Conservation (phyloP, 2,113 vertebrate genomes). For the Anoura caudifer region DNA sequence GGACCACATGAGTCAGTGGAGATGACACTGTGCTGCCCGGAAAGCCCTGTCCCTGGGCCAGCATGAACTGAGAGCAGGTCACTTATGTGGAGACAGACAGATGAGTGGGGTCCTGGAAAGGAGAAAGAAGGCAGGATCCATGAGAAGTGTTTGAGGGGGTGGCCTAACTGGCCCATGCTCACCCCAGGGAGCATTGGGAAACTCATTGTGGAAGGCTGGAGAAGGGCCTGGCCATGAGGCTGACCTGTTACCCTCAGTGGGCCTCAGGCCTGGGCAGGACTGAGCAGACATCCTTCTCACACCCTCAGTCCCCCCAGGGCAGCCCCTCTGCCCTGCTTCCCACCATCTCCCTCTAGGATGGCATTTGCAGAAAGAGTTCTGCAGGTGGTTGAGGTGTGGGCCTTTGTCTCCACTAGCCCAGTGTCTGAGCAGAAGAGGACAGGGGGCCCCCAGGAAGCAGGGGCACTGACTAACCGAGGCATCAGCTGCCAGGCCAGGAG, state of each 20-base stretch:
- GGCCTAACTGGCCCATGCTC: neutral
- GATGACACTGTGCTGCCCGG: neutral
- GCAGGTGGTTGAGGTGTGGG: neutral
- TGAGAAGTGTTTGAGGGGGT: neutral
- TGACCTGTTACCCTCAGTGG: neutral
- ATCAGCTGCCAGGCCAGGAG: neutral
- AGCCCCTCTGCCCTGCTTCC: neutral
- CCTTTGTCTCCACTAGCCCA: neutral
- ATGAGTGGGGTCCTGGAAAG: neutral
- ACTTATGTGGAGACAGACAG: neutral
- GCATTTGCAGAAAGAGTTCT: neutral
- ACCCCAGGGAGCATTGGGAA: neutral
- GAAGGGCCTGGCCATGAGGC: neutral
- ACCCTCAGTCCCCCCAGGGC: accelerated
- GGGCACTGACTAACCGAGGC: neutral
- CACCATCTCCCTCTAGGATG: neutral
- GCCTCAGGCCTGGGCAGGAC: neutral
- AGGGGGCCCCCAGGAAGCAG: neutral
- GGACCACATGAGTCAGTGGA: constrained; percentile 52
- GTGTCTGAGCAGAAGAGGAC: neutral
- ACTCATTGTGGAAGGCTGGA: neutral
- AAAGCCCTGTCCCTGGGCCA: neutral
- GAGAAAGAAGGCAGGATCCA: neutral
- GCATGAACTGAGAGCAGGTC: constrained; percentile 2
- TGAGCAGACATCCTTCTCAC: neutral